These are phyloP conservation scores for Lasioglossum morio DNA, from an alignment of 2,888 invertebrate genomes.

Conservation along the genomic window DNA sequence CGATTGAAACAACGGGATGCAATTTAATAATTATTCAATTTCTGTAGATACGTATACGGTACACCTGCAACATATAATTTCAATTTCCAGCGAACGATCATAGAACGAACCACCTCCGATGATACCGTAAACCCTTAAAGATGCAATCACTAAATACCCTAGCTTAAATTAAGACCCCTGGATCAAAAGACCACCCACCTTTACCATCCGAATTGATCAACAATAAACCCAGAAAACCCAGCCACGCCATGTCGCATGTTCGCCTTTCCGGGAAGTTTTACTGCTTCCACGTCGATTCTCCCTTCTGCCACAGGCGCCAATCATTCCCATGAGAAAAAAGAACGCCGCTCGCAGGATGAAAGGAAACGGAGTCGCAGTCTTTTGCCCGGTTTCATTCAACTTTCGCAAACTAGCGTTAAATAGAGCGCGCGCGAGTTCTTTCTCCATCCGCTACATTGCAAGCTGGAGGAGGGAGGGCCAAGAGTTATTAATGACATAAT, in stretches of 20 bases:
- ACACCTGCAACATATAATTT: background rate
- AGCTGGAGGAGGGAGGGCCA: background rate
- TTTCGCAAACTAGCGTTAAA: conserved; percentile 3
- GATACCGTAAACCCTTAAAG: background rate
- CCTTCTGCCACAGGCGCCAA: background rate
- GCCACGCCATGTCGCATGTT: background rate
- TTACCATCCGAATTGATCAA: background rate
- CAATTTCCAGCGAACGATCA: background rate
- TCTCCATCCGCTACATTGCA: background rate
- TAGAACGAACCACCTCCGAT: background rate
- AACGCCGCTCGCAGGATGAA: background rate
- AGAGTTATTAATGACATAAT: conserved; percentile 60
- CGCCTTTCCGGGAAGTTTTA: no score
- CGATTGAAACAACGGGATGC: no score
- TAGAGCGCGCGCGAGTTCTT: background rate
- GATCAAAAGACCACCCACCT: background rate
- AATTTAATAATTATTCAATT: background rate
- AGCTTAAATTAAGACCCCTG: background rate
- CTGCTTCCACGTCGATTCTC: background rate
- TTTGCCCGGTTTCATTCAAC: conserved; percentile 8
- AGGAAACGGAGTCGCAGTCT: conserved; percentile 6
- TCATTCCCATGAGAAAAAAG: background rate
- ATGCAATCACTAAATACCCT: background rate
- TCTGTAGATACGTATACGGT: no score
- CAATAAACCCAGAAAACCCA: background rate